phyloP scores from a whole-genome alignment of 2,797 vertebrate genomes.

The Pseudocheirus occidentalis region DNA sequence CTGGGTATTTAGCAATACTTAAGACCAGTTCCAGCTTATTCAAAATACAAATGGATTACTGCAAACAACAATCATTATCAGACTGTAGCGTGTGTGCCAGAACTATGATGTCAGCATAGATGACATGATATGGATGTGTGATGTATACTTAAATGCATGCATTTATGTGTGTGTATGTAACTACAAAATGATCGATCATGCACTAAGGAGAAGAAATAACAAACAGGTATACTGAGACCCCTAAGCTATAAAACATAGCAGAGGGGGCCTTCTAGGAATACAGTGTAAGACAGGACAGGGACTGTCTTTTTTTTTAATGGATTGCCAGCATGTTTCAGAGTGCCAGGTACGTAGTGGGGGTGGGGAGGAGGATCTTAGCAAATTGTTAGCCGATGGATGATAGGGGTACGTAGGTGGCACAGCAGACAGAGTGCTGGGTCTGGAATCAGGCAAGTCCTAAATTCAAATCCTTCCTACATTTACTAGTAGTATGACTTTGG shows the following conservation, averaged over 20 bases:
- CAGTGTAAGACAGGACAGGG: not conserved
- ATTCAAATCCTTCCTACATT: not conserved
- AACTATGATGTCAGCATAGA: not conserved
- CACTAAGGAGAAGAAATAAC: not conserved
- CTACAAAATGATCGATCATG: not conserved
- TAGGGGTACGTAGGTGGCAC: not conserved
- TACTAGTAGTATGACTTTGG: not conserved
- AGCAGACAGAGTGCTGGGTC: not conserved
- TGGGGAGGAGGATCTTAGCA: not conserved
- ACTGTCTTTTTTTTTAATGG: not conserved
- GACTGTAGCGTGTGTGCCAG: not conserved
- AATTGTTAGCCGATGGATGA: not conserved
- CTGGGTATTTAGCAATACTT: not conserved
- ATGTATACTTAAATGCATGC: not conserved
- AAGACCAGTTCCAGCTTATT: not conserved
- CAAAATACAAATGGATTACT: not conserved
- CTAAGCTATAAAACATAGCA: not conserved
- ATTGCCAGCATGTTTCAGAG: not conserved
- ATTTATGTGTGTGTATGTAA: not conserved
- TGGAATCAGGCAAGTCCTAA: not conserved
- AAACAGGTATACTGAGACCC: not conserved
- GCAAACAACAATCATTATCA: not conserved
- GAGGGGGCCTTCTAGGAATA: not conserved
- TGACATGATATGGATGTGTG: not conserved
- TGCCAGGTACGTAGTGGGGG: not conserved